Base-by-base conservation (phyloP, 2,797 vertebrate genomes). In the Pseudopleuronectes americanus region DNA sequence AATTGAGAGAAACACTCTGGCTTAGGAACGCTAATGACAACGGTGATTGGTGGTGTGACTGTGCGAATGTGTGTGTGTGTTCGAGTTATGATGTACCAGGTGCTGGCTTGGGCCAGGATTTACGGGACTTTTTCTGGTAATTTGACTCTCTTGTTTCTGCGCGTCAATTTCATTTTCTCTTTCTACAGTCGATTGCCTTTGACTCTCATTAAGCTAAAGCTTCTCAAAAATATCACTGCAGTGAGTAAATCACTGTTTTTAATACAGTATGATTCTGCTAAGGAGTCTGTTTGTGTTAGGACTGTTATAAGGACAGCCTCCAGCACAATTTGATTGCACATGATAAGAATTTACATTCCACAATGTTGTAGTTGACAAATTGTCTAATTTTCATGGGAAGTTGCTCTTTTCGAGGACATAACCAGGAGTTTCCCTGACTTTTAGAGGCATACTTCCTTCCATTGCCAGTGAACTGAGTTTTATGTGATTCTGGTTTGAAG, bases 101-200 rank as follows among this genome's bases (percentile, higher is more conserved):
- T 79, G 67, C 64, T 52, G 26, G 41, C 64, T 79, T 64, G 41
- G 57, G 53, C 31, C 10, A 53, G 86, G 79, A 53, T 77, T 91
- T 70, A 68, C 4, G 83, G 88, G 84, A 79, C 85, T 90, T 89
- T 90, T 72, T 72, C 33, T 60, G 52, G 85, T 84, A 86, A 89
- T 76, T 24, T 80, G 72, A 87, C 79, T 53, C 54, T 17, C 19
- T 63, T 43, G 36, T 57, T 67, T 75, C 63, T 72, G 51, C 57
- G n/a, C 38, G 26, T 54, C 48, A 38, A 10, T 75, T 85, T 86
- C 51, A 5, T 78, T 89, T 90, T 85, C 69, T 52, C 21, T 85
- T 74, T 79, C 49, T 51, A 60, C 47, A 10, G 70, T 79, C 61
- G 68, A 82, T 72, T 36, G 71, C 47, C 67, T 81, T 54, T 74